phyloP scores from a whole-genome alignment of 1,140 invertebrate genomes.

The Drosophila hydei region DNA sequence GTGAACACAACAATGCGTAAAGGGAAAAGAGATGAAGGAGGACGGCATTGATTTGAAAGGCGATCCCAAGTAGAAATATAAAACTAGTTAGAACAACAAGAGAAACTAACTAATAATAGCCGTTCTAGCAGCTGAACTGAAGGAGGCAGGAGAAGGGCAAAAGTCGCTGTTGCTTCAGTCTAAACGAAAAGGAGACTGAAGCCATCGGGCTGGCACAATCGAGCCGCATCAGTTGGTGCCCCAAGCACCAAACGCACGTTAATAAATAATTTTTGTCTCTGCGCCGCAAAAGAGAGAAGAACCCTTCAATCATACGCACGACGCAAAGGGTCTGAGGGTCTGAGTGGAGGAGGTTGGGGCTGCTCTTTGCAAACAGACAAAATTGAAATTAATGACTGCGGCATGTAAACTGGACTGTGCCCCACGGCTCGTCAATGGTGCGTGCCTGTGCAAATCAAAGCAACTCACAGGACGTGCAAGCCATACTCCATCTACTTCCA shows the following conservation, averaged over 20 bases:
- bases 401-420: conserved; percentile 9
- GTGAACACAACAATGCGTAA: too few species aligned
- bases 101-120: not conserved
- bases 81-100: not conserved
- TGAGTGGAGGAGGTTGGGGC: not conserved
- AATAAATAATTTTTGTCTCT: conserved; percentile 78
- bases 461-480: conserved; percentile 37
- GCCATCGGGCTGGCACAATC: not conserved
- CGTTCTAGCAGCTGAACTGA: not conserved
- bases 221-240: conserved; percentile 29
- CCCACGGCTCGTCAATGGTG: conserved; percentile 49
- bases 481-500: not conserved
- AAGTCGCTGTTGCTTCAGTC: too few species aligned
- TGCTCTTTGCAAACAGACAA: conserved; percentile 24
- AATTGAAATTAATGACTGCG: conserved; percentile 76
- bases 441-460: conserved; percentile 55
- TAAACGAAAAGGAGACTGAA: not conserved
- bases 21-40: too few species aligned
- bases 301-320: conserved; percentile 41
- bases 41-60: too few species aligned
- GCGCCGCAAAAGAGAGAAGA: conserved; percentile 30
- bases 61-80: too few species aligned
- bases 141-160: not conserved
- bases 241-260: conserved; percentile 39
- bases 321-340: not conserved